phyloP scores from a whole-genome alignment of 1,140 invertebrate genomes.

The Zaprionus taronus region DNA sequence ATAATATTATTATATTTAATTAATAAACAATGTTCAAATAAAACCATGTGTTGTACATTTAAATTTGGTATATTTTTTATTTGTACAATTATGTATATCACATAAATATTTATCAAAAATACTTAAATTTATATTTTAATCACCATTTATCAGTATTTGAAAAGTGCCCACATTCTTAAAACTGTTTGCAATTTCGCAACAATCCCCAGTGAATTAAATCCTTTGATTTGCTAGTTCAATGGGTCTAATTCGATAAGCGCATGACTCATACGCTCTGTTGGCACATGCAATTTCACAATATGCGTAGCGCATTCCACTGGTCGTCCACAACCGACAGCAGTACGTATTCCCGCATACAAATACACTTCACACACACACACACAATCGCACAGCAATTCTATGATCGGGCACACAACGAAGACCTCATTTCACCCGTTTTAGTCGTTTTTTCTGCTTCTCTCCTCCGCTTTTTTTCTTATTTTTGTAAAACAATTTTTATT shows the following conservation, averaged over 20 bases:
- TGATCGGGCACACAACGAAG: slow-evolving; percentile 44
- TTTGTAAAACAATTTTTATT: slow-evolving; percentile 76
- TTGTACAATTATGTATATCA: too few relatives aligned
- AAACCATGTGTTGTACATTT: too few relatives aligned
- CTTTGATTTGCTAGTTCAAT: background rate
- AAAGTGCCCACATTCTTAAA: too few relatives aligned
- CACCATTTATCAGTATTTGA: too few relatives aligned
- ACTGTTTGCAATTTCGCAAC: too few relatives aligned
- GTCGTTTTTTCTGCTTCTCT: slow-evolving; percentile 55
- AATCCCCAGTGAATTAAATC: background rate
- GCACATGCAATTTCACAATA: slow-evolving; percentile 37
- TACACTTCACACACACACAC: slow-evolving; percentile 27
- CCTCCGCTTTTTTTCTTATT: slow-evolving; percentile 49
- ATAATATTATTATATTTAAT: too few relatives aligned
- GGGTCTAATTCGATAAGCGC: slow-evolving; percentile 15
- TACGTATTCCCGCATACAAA: slow-evolving; percentile 27
- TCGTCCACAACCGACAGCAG: slow-evolving; percentile 54
- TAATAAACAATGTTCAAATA: too few relatives aligned
- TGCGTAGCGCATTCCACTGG: slow-evolving; percentile 61
- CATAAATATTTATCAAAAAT: too few relatives aligned
- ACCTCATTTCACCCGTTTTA: slow-evolving; percentile 74
- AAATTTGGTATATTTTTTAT: too few relatives aligned
- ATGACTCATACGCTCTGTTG: slow-evolving; percentile 45
- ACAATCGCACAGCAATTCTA: slow-evolving; percentile 11
- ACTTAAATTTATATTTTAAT: too few relatives aligned